Base-by-base conservation (phyloP, 2,888 invertebrate species). In the Caenorhabditis sulstoni region DNA sequence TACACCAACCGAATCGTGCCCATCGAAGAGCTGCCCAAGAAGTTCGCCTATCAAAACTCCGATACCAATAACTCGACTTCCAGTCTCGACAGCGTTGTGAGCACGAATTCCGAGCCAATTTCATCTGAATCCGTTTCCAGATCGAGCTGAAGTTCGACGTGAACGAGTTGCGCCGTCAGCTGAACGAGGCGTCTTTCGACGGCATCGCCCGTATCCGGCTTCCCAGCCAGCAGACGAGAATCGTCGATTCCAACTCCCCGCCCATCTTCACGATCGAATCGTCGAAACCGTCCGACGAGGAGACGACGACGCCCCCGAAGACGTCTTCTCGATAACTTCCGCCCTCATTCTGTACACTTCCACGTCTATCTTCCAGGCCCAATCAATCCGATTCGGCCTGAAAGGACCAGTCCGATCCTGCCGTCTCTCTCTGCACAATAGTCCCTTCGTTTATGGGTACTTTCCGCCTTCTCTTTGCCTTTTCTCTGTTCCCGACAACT, bases 61-160 rank as follows among this genome's bases (percentile, higher is more conserved):
- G 45, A 20, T 11, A 59, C 58, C 14, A 77, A 70, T 20, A 41
- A 57, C 14, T 78, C 77, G 35, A 61, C 41, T 12, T 57, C 58
- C 2, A 78, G 78, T 64, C 37, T 78, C n/a, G 78, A 78, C 12
- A 78, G 71, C 49, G 62, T 79, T 47, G 79, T 79, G 29, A 29
- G 3, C 29, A 14, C 4, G 41, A 41, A 2, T 41, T 11, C 41
- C 39, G 14, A 18, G 4, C 22, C 12, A 8, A 41, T 41, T 14
- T 11, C 41, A 41, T 41, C 41, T 16, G n/a, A n/a, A n/a, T 23
- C 23, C 35, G 3, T 9, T 73, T 77, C 37, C 59, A 81, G 81
- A 71, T 81, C 35, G 81, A 81, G 12, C 49, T 81, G n/a, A 71
- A 74, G 45, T 64, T 81, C 61, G 77, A 81, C 47, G 64, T 75